These are phyloP conservation scores for Theocolax elegans DNA, from an alignment of 1,140 invertebrate species.

Conservation along the genomic window DNA sequence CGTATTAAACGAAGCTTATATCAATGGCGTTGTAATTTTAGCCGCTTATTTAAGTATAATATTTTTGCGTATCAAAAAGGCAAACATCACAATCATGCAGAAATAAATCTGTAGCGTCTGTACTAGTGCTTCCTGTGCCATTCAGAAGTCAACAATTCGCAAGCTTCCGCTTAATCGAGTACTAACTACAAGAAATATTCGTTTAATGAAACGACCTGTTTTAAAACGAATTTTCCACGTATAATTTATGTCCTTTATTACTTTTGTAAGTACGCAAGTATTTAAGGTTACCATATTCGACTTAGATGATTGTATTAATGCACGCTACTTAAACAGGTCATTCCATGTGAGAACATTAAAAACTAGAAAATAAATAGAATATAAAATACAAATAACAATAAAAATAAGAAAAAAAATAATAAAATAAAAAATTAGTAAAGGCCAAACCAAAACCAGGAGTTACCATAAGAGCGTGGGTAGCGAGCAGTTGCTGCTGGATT, in stretches of 20 bases:
- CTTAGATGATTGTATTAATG: too few relatives aligned
- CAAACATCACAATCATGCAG: slow-evolving; percentile 41
- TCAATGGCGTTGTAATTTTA: slow-evolving; percentile 26
- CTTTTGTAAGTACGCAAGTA: too few relatives aligned
- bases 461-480: slow-evolving; percentile 70
- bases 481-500: slow-evolving; percentile 70
- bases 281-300: too few relatives aligned
- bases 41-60: slow-evolving; percentile 1
- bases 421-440: slow-evolving; percentile 63
- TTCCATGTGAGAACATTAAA: not conserved
- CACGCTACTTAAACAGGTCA: not conserved
- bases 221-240: too few relatives aligned
- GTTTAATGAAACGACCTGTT: not conserved
- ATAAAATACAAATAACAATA: slow-evolving; percentile 6
- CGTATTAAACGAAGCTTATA: slow-evolving; percentile 37
- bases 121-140: slow-evolving; percentile 36
- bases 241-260: too few relatives aligned
- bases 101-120: slow-evolving; percentile 27
- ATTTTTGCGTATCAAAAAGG: slow-evolving; percentile 15
- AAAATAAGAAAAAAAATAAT: slow-evolving; percentile 33
- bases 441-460: slow-evolving; percentile 69
- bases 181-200: slow-evolving; percentile 28
- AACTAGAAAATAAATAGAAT: slow-evolving; percentile 15
- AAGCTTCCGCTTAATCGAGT: slow-evolving; percentile 37
- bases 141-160: slow-evolving; percentile 35